Evolutionary conservation across 2,113 vertebrate species (phyloP), one percentile per base, ranked within the genome.

Genomic region (Megatriorchis doriae): DNA sequence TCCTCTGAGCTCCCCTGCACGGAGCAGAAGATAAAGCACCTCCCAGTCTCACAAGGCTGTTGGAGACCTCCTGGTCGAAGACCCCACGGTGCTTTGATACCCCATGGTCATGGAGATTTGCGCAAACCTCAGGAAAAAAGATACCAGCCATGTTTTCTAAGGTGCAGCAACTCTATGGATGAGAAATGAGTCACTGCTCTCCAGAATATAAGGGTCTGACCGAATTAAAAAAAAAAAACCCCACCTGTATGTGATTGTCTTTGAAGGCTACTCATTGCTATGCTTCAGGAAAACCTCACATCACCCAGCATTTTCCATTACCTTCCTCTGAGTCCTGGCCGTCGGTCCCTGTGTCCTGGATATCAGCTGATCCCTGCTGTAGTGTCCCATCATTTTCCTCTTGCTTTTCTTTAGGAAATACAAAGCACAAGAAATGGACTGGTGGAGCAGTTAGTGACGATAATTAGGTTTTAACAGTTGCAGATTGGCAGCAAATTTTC

Each of bases 271-370:
- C 61, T 34, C 25, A 18, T 16, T 16, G 53, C 66, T 15, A 5
- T 2, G 20, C 31, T 11, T 26, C 9, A 21, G 38, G 48, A 27
- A 85, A 75, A 31, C 66, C 79, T 48, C 58, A 3, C 27, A 11
- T 7, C 59, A 61, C 77, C 10, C 18, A 25, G 59, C 42, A 3
- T 26, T 59, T 72, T 8, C 63, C 62, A 10, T 98, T 98, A 98
- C 98, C 98, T 97, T 95, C 96, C 95, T 81, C 92, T 27, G 88
- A 32, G 15, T 82, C 78, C 90, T 70, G 95, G 93, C 96, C 29
- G 3, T 42, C 63, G 26, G 42, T 83, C 77, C 82, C 95, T 13
- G 32, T 29, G 93, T 97, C 96, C 96, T 95, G 96, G n/a, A 10
- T 45, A 29, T 74, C 96, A 55, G 70, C 93, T 45, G 97, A 5